Conservation (phyloP, 2,888 invertebrate genomes). For the Antheraea assamensis region DNA sequence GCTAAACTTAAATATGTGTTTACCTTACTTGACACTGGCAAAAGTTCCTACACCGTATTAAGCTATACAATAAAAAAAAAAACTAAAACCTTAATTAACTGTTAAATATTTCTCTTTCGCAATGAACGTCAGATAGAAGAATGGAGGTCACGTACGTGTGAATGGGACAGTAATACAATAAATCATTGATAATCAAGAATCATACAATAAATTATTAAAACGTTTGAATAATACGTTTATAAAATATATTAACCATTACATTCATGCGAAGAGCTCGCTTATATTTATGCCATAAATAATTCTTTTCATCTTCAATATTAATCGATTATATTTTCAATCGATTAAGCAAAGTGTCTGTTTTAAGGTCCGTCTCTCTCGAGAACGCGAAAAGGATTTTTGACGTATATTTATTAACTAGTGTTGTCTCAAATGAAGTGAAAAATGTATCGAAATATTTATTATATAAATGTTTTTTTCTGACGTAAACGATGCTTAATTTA, state of each 20-base stretch:
- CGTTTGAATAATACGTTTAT: background rate
- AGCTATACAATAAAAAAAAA: too few species aligned
- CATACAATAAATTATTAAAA: background rate
- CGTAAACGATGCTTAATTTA: too few species aligned
- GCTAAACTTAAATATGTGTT: too few species aligned
- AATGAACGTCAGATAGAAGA: background rate
- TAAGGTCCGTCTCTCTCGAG: background rate
- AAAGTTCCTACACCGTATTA: too few species aligned
- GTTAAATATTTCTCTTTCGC: background rate
- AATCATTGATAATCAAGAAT: background rate
- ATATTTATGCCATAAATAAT: background rate
- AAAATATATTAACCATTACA: background rate
- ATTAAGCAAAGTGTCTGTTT: background rate
- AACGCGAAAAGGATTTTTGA: too few species aligned
- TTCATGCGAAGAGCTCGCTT: background rate
- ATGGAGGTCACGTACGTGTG: background rate
- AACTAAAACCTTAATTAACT: background rate
- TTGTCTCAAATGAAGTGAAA: too few species aligned
- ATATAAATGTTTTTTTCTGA: too few species aligned
- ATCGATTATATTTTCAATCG: background rate
- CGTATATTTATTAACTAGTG: too few species aligned
- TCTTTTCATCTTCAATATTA: background rate
- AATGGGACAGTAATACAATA: background rate
- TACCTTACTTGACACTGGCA: too few species aligned
- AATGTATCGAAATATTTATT: too few species aligned